A percentile compares a stretch with the other conserved stretches of the same genome.
These are phyloP conservation scores for Chaetodon trifascialis DNA, from an alignment of 2,113 vertebrate genomes.

Conservation along the genomic window DNA sequence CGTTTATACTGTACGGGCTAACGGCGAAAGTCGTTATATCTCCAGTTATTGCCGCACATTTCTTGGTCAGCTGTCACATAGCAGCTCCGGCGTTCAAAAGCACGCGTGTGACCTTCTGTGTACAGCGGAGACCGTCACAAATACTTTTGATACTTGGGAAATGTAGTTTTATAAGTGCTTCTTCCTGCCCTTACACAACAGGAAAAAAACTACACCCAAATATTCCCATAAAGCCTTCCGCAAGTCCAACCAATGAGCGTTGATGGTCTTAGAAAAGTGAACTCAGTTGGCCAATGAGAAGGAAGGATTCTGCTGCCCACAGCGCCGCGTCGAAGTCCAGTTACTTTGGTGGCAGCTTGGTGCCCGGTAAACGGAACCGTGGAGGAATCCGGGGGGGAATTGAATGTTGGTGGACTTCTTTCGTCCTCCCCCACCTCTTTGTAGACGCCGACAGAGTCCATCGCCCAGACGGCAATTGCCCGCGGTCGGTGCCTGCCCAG, in stretches of 20 bases:
- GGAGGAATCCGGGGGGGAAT: slow-evolving; percentile 47
- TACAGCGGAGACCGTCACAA: slow-evolving; percentile 13
- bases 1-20: neutral
- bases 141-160: slow-evolving; percentile 34
- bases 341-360: slow-evolving; percentile 73
- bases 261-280: slow-evolving; percentile 33
- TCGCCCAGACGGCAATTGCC: slow-evolving; percentile 60
- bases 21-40: neutral
- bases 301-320: slow-evolving; percentile 58
- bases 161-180: slow-evolving; percentile 62
- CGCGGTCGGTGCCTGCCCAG: slow-evolving; percentile 74
- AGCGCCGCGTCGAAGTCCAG: slow-evolving; percentile 72
- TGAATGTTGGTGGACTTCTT: slow-evolving; percentile 61
- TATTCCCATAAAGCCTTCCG: slow-evolving; percentile 61
- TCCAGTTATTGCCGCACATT: slow-evolving; percentile 1
- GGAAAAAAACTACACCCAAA: slow-evolving; percentile 73
- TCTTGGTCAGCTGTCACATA: neutral
- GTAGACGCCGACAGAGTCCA: slow-evolving; percentile 51
- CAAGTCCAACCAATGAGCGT: slow-evolving; percentile 67
- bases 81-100: slow-evolving; percentile 35
- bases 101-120: slow-evolving; percentile 78
- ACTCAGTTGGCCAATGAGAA: slow-evolving; percentile 69
- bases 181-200: neutral
- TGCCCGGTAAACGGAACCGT: slow-evolving; percentile 61
- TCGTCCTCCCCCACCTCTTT: slow-evolving; percentile 23